Percentiles rank a stretch among this genome's conserved stretches.
Conservation (phyloP, 2,113 vertebrate genomes). For the Acinonyx jubatus region DNA sequence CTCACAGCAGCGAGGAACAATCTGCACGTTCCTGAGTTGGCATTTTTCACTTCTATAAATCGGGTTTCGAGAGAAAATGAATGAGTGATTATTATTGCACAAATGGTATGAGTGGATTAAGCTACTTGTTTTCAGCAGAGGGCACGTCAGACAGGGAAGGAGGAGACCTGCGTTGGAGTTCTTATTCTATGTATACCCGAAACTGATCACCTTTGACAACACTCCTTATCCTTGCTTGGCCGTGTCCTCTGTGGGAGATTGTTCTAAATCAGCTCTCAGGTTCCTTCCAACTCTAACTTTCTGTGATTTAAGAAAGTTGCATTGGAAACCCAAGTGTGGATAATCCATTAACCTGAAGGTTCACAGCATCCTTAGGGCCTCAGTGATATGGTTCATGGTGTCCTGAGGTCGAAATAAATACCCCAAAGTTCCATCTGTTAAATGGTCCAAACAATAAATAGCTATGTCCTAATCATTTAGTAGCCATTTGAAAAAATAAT, state of each 20-base stretch:
- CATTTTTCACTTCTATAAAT: neutral
- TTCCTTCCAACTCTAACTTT: neutral
- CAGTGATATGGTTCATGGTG: neutral
- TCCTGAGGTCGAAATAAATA: neutral
- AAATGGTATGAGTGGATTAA: neutral
- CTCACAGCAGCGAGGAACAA: neutral
- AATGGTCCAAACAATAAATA: neutral
- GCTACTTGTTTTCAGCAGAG: neutral
- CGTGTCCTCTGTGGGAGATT: neutral
- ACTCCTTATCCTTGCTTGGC: neutral
- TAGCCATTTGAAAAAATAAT: neutral
- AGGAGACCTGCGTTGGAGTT: neutral
- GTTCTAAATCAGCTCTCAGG: neutral
- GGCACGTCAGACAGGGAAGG: neutral
- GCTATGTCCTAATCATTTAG: neutral
- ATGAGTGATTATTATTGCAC: neutral
- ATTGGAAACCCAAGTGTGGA: neutral
- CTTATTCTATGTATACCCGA: neutral
- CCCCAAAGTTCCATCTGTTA: neutral
- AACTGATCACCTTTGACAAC: neutral
- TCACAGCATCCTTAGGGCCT: neutral
- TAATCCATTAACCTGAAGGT: neutral
- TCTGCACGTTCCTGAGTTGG: neutral
- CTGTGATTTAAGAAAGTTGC: neutral
- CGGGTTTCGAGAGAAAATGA: neutral